Percentiles rank a stretch among this genome's conserved stretches.
Conservation (phyloP, 2,797 vertebrate species). For the Argentina silus region DNA sequence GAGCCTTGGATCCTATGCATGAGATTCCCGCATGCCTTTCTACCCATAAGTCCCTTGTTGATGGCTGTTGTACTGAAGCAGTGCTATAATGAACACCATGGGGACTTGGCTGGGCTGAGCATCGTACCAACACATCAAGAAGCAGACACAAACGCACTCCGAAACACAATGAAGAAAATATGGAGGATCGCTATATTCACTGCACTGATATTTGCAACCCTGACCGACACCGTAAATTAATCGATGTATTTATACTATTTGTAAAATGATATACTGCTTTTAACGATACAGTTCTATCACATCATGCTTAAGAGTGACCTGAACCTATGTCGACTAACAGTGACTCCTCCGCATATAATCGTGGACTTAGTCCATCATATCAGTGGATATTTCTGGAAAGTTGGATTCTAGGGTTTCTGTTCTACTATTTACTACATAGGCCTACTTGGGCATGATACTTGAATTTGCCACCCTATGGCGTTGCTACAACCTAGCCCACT, state of each 20-base stretch:
- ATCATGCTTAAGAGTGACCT: too few relatives aligned
- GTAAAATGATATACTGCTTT: too few relatives aligned
- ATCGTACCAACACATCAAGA: conserved; percentile 2
- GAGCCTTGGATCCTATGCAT: conserved; percentile 54
- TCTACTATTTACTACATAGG: too few relatives aligned
- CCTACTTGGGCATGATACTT: too few relatives aligned
- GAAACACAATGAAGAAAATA: not conserved
- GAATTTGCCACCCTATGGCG: too few relatives aligned
- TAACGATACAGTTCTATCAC: too few relatives aligned
- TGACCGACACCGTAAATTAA: not conserved
- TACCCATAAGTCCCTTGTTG: conserved; percentile 29
- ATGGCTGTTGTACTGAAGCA: conserved; percentile 11
- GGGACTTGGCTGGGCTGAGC: not conserved
- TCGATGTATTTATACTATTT: not conserved
- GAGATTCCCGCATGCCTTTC: conserved; percentile 27
- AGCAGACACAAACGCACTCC: not conserved
- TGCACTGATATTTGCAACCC: not conserved
- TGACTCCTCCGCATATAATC: too few relatives aligned
- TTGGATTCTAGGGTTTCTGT: too few relatives aligned
- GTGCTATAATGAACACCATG: conserved; percentile 25
- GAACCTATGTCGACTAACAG: too few relatives aligned
- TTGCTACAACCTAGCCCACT: too few relatives aligned
- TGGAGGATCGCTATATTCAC: not conserved
- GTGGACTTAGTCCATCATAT: too few relatives aligned
- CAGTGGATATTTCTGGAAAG: too few relatives aligned